phyloP scores from a whole-genome alignment of 2,888 invertebrate genomes.

The Pyrrhosoma nymphula region DNA sequence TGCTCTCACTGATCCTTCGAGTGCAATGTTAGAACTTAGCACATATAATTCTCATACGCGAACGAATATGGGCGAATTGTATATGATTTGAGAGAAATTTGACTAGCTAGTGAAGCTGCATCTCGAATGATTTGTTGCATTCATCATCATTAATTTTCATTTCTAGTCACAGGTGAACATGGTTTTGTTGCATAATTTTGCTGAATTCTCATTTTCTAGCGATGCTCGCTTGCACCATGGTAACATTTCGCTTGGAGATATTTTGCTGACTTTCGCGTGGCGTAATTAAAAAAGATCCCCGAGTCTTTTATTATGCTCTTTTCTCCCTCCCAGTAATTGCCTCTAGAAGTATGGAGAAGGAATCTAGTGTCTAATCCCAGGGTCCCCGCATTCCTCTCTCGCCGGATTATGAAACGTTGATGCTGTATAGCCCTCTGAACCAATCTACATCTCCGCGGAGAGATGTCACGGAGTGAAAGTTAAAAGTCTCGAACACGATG shows the following conservation, averaged over 20 bases:
- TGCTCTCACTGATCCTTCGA: too few relatives aligned
- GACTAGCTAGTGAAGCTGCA: too few relatives aligned
- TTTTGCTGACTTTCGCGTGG: not conserved
- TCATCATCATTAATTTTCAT: too few relatives aligned
- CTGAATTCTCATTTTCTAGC: too few relatives aligned
- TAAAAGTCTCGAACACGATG: constrained; percentile 46
- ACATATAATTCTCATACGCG: too few relatives aligned
- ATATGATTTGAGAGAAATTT: too few relatives aligned
- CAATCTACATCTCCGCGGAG: constrained; percentile 9
- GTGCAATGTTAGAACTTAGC: too few relatives aligned
- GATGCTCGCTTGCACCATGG: not conserved
- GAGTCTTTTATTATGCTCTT: not conserved
- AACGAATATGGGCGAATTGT: too few relatives aligned
- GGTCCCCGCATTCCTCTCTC: not conserved
- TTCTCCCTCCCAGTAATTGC: not conserved
- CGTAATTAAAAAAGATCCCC: not conserved
- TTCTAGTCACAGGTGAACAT: too few relatives aligned
- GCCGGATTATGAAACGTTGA: constrained; percentile 30
- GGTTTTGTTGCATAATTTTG: too few relatives aligned
- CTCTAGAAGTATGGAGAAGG: not conserved
- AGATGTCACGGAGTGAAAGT: constrained; percentile 65
- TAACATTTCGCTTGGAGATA: not conserved
- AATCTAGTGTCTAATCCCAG: constrained; percentile 27
- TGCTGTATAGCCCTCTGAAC: not conserved
- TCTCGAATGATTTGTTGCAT: too few relatives aligned